Evolutionary conservation across 1,140 invertebrate genomes (phyloP).

Genomic region (Danaus plexippus): DNA sequence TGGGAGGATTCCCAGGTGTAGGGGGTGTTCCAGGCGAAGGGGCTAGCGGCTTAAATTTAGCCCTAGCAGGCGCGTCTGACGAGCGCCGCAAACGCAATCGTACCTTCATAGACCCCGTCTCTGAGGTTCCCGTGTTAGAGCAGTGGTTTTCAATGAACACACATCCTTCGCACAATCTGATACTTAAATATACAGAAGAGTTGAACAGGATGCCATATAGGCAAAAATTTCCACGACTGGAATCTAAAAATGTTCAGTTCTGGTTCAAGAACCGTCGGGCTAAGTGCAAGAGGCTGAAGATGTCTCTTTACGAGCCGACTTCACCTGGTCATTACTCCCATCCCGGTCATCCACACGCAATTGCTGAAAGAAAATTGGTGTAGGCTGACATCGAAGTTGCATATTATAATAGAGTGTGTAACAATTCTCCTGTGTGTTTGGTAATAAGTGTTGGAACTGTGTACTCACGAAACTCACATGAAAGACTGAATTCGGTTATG

Average conservation of each 20-base stretch:
- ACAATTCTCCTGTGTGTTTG: constrained; percentile 9
- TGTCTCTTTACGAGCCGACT: constrained; percentile 82
- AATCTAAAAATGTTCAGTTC: constrained; percentile 98
- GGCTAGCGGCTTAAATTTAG: constrained; percentile 73
- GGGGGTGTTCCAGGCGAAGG: constrained; percentile 63
- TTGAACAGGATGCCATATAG: constrained; percentile 95
- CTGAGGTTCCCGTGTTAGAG: constrained; percentile 96
- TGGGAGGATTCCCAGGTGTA: constrained; percentile 74
- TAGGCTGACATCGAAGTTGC: constrained; percentile 21
- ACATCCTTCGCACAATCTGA: constrained; percentile 96
- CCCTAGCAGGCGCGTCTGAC: constrained; percentile 78
- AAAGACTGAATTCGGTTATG: constrained; percentile 66
- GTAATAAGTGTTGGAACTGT: constrained; percentile 13
- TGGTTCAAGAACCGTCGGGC: constrained; percentile 97
- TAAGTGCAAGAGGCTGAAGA: constrained; percentile 94
- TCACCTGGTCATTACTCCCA: constrained; percentile 66
- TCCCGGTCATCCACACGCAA: constrained; percentile 54
- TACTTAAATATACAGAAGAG: constrained; percentile 97
- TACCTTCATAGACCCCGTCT: constrained; percentile 99
- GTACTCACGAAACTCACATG: constrained; percentile 36
- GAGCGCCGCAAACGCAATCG: constrained; percentile 94
- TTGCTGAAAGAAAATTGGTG: constrained; percentile 60
- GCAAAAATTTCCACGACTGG: constrained; percentile 95
- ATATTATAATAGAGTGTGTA: constrained; percentile 5
- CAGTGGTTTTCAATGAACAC: constrained; percentile 98